Evolutionary conservation across 2,797 vertebrate species (phyloP).

Genomic region (Pipistrellus pygmaeus): DNA sequence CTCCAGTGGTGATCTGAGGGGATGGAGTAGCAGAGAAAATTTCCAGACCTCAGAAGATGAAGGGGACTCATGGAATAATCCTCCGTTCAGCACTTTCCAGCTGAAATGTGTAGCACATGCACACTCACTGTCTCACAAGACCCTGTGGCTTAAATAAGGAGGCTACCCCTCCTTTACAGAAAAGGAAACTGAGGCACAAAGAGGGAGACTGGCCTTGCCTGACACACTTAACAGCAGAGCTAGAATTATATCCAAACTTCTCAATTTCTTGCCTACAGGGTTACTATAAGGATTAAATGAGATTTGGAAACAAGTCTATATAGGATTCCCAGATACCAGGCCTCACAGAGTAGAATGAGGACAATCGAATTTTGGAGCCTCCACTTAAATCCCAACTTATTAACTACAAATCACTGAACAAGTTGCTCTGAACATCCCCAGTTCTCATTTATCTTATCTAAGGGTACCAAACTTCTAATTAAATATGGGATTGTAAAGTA

Average conservation of each 20-base stretch:
- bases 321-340: neutral
- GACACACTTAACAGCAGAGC: neutral
- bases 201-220: neutral
- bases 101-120: neutral
- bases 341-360: neutral
- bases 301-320: neutral
- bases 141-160: neutral
- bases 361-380: neutral
- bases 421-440: neutral
- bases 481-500: neutral
- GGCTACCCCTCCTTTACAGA: neutral
- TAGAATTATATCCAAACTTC: neutral
- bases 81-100: neutral
- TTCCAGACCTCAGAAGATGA: slow-evolving; percentile 21
- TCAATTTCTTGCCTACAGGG: neutral
- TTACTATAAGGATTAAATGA: neutral
- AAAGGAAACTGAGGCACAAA: neutral
- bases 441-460: neutral
- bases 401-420: neutral
- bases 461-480: neutral
- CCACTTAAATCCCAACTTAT: neutral
- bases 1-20: slow-evolving; percentile 36
- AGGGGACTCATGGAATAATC: slow-evolving; percentile 20
- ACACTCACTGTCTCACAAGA: neutral
- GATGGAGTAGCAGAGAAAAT: neutral